These are phyloP conservation scores for Ectropis grisescens DNA, from an alignment of 1,140 invertebrate genomes.

Conservation along the genomic window DNA sequence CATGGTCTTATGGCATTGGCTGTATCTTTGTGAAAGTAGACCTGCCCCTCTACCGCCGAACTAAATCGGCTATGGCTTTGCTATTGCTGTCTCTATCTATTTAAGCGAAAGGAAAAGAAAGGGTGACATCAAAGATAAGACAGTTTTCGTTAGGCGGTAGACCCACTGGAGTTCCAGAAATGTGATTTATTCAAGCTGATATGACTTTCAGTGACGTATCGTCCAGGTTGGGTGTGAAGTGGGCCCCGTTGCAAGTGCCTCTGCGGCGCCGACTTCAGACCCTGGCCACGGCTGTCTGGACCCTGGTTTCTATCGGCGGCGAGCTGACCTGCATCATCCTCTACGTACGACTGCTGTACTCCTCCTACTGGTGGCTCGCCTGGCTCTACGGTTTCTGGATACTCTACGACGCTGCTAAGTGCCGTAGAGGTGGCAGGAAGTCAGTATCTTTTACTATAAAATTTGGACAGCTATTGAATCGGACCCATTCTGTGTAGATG, in stretches of 20 bases:
- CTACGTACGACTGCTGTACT: constrained; percentile 66
- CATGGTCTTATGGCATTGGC: too few species aligned
- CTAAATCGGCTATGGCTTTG: too few species aligned
- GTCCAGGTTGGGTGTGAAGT: constrained; percentile 69
- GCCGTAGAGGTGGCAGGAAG: constrained; percentile 75
- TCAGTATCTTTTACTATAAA: constrained; percentile 41
- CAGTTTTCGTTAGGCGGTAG: too few species aligned
- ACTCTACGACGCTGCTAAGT: constrained; percentile 75
- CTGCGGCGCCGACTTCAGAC: constrained; percentile 84
- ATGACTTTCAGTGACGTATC: constrained; percentile 43
- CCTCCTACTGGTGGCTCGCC: constrained; percentile 62
- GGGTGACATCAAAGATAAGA: too few species aligned
- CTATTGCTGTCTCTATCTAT: too few species aligned
- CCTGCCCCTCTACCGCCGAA: too few species aligned
- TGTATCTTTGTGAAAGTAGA: too few species aligned
- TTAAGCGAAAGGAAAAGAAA: too few species aligned
- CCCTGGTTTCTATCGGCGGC: constrained; percentile 76
- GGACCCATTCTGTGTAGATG: too few species aligned
- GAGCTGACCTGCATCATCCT: constrained; percentile 66
- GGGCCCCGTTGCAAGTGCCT: constrained; percentile 84
- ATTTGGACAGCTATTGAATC: too few species aligned
- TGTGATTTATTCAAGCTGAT: too few species aligned
- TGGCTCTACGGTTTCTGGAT: constrained; percentile 80
- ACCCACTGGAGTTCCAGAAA: too few species aligned
- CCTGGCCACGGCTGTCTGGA: constrained; percentile 78